Base-by-base conservation (phyloP, 2,113 vertebrate species). In the Spermophilus dauricus region DNA sequence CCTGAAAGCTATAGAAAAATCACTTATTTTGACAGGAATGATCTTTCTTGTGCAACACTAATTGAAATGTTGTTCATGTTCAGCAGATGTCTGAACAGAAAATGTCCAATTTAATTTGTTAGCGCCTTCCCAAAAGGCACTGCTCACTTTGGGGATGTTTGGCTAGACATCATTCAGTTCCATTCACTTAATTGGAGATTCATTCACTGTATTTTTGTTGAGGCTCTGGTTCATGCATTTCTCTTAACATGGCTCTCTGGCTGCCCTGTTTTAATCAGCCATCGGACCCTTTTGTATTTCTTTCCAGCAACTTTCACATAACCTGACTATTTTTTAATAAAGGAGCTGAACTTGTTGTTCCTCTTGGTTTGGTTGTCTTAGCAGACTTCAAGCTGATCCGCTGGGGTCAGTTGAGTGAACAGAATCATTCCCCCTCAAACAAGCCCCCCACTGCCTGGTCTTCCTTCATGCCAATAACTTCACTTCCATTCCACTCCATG, bases 21-120 rank as follows among this genome's bases (percentile, higher is more conserved):
- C 83, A 58, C 45, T 77, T 42, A 82, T 70, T 97, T 80, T 75
- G 78, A 88, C 56, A 87, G 77, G 45, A 87, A 91, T 20, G 56
- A 75, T 45, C 87, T 37, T 78, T 63, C 65, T 77, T 78, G 34
- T 58, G 24, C 73, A 70, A 73, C 91, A 80, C 72, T 88, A 94
- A 96, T 56, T 95, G 91, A 97, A 96, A 91, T 80, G 45, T 88
- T 81, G 28, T 61, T 91, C 42, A n/a, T 80, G 48, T 95, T 92
- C 87, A 85, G 86, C 77, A 87, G 70, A 91, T 48, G 83, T 76
- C 81, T 83, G 58, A 83, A 94, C 61, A 91, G 96, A 94, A 91
- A 91, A 94, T 73, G 76, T 88, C 48, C 84, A 88, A 88, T 90
- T 73, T 69, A 83, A 95, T 95, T 91, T 53, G 63, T 53, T 42